Evolutionary conservation across 2,888 invertebrate genomes (phyloP).

Genomic region (Poecilus cupreus): DNA sequence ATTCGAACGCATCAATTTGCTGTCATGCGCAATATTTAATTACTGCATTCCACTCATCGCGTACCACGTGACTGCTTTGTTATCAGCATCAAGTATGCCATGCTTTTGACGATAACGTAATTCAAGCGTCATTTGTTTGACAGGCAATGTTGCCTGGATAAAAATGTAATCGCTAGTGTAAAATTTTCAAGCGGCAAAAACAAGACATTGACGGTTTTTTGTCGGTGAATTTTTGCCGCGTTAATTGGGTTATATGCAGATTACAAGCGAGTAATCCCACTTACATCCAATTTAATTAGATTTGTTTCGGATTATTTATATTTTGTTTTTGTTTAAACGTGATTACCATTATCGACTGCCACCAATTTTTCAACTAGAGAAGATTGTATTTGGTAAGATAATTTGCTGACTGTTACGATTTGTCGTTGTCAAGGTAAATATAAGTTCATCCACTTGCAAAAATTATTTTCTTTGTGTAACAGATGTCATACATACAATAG

Average conservation of each 20-base stretch:
- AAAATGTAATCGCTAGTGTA: constrained; percentile 36
- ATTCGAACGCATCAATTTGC: constrained; percentile 29
- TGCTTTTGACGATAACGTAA: constrained; percentile 22
- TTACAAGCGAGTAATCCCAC: background rate
- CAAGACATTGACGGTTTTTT: background rate
- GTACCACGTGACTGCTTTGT: constrained; percentile 31
- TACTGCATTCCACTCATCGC: constrained; percentile 30
- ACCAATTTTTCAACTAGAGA: too few species aligned
- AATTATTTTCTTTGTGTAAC: too few species aligned
- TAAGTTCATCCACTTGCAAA: too few species aligned
- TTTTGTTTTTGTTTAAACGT: constrained; percentile 17
- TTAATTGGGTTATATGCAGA: constrained; percentile 3
- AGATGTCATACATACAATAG: too few species aligned
- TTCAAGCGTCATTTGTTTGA: constrained; percentile 36
- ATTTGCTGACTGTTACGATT: too few species aligned
- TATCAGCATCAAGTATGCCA: constrained; percentile 22
- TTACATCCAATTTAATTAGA: background rate
- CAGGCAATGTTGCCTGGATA: constrained; percentile 11
- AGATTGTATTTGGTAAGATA: too few species aligned
- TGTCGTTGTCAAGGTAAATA: too few species aligned
- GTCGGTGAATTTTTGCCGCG: background rate
- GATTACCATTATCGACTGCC: background rate
- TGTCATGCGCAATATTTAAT: constrained; percentile 47
- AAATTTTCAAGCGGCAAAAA: background rate
- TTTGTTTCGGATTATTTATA: background rate